Base-by-base conservation (phyloP, 2,888 invertebrate species). In the Tupiocoris notatus region DNA sequence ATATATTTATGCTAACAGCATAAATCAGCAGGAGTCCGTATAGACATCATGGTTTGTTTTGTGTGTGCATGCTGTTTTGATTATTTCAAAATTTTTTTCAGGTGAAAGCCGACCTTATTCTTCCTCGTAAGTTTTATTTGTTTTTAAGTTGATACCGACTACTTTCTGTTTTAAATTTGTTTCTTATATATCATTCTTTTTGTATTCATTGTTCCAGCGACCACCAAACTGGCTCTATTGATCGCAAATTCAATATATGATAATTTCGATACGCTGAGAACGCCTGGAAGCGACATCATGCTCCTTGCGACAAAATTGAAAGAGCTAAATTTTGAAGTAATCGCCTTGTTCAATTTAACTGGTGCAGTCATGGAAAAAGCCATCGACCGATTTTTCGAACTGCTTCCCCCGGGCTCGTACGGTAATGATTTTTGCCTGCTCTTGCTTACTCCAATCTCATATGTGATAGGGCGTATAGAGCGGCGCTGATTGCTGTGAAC, bases 341-440 rank as follows among this genome's bases (percentile, higher is more conserved):
- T 83, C 3, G 78, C 82, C n/a, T 79, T 82, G 6, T 78, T 79
- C 24, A 81, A 83, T 78, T 78, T 83, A 23, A 80, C 80, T 20
- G 68, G 80, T 6, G 70, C 61, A 1, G 82, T 82, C 80, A 82
- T 83, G 81, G 65, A 76, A 54, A 78, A 80, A 74, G 81, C 81
- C 24, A 66, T 82, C 2, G 54, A 80, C 16, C 71, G 78, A 68
- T 82, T 82, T 77, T 81, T 81, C 61, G 63, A 80, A 63, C 76
- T 81, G n/a, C 70, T 82, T 18, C 78, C 79, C 58, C 63, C 79
- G 56, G 81, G 80, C 58, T 79, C 85, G 83, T 74, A 84, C 86
- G 81, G 81, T 81, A 78, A 24, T 24, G 23, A 65, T 17, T 59
- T 59, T 9, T 54, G 54, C 7, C 12, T 54, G 7, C 54, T 12